phyloP scores from a whole-genome alignment of 2,888 invertebrate species.

The Papilio demoleus region DNA sequence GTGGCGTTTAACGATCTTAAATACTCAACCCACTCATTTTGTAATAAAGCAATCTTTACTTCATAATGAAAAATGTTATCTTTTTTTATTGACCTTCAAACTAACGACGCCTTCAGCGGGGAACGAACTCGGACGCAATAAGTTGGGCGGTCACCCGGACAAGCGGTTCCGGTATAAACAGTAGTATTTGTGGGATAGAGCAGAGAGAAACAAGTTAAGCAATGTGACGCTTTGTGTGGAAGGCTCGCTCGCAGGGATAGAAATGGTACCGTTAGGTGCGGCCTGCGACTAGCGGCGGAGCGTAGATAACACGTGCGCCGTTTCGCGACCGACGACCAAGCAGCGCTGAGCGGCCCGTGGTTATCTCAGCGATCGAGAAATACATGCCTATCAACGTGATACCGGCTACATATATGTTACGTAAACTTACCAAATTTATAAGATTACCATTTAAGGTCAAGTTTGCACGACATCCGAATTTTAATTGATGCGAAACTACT shows the following conservation, averaged over 20 bases:
- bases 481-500: background rate
- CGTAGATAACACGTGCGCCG: conserved; percentile 71
- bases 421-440: conserved; percentile 10
- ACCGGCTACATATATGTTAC: conserved; percentile 26
- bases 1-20: background rate
- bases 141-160: conserved; percentile 13
- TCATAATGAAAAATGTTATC: background rate
- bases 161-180: conserved; percentile 40
- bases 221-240: conserved; percentile 61
- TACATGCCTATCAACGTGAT: conserved; percentile 24
- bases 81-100: background rate
- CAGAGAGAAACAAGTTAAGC: conserved; percentile 62
- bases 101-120: background rate
- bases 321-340: conserved; percentile 62
- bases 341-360: conserved; percentile 52
- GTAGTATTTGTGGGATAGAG: conserved; percentile 58
- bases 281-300: conserved; percentile 64
- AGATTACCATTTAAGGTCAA: conserved; percentile 17
- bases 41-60: background rate
- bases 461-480: background rate
- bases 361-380: conserved; percentile 50
- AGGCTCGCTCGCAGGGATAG: conserved; percentile 58
- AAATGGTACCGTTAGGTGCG: conserved; percentile 68
- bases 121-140: conserved; percentile 4
- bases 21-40: background rate